phyloP scores from a whole-genome alignment of 1,140 invertebrate genomes.

The Drosophila equinoxialis region DNA sequence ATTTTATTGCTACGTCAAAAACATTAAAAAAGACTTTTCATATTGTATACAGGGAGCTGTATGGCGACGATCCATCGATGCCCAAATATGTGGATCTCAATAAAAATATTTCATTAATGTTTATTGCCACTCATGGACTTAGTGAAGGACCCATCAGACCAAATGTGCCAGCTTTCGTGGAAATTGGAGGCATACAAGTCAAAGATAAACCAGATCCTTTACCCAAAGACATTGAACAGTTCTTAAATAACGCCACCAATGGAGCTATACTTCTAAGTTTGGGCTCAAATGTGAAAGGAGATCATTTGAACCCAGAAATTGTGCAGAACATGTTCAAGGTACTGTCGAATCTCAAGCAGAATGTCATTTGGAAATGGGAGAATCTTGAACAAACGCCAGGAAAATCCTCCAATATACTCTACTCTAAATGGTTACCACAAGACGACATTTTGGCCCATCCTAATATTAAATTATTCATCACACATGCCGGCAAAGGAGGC shows the following conservation, averaged over 20 bases:
- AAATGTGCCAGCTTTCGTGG: slow-evolving; percentile 72
- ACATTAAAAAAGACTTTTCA: background rate
- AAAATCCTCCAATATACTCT: slow-evolving; percentile 84
- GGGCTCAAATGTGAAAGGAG: slow-evolving; percentile 84
- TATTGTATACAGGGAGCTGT: slow-evolving; percentile 26
- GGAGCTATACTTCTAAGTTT: slow-evolving; percentile 85
- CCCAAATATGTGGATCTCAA: slow-evolving; percentile 36
- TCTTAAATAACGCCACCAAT: slow-evolving; percentile 46
- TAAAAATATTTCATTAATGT: slow-evolving; percentile 59
- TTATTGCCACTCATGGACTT: slow-evolving; percentile 49
- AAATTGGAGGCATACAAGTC: slow-evolving; percentile 83
- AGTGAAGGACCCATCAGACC: slow-evolving; percentile 67
- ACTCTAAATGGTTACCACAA: slow-evolving; percentile 86
- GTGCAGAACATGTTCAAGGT: slow-evolving; percentile 83
- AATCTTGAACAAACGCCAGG: slow-evolving; percentile 63
- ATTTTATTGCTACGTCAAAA: background rate
- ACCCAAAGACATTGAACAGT: slow-evolving; percentile 47
- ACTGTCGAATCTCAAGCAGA: slow-evolving; percentile 82
- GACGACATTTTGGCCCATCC: slow-evolving; percentile 84
- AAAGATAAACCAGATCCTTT: slow-evolving; percentile 63
- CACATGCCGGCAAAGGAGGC: slow-evolving; percentile 87
- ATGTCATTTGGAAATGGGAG: slow-evolving; percentile 85
- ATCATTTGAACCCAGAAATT: slow-evolving; percentile 78
- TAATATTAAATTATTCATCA: slow-evolving; percentile 87
- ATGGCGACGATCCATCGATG: slow-evolving; percentile 45